phyloP scores from a whole-genome alignment of 2,113 vertebrate genomes.

The Hydrochoerus hydrochaeris region DNA sequence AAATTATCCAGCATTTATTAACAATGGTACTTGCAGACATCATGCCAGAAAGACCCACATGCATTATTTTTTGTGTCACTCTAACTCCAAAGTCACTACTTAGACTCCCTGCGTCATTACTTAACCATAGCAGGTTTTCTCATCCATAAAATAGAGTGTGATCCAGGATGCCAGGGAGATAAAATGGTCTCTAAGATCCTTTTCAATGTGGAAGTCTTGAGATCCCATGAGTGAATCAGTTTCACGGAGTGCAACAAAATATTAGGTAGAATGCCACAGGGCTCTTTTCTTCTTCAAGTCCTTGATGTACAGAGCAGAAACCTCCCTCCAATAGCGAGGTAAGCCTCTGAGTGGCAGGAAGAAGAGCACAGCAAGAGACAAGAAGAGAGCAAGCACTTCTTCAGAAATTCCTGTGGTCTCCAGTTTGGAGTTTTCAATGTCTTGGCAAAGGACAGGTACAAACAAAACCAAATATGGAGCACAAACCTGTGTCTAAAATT shows the following conservation, averaged over 20 bases:
- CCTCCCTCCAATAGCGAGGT: not conserved
- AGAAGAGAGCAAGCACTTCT: not conserved
- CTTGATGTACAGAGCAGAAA: not conserved
- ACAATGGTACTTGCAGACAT: not conserved
- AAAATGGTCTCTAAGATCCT: not conserved
- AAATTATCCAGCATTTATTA: not conserved
- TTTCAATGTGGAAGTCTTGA: conserved; percentile 27
- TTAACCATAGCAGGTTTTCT: not conserved
- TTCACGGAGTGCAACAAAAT: not conserved
- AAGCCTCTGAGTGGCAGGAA: not conserved
- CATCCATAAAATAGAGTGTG: not conserved
- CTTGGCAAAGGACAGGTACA: not conserved
- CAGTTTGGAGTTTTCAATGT: not conserved
- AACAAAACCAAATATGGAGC: not conserved
- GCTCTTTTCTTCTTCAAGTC: not conserved
- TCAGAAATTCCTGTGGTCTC: not conserved
- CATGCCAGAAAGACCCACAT: not conserved
- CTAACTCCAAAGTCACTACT: not conserved
- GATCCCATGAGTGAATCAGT: not conserved
- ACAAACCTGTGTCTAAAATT: not conserved
- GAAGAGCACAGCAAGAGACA: not conserved
- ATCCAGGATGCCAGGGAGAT: not conserved
- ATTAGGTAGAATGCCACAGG: not conserved
- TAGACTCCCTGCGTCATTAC: not conserved
- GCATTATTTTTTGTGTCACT: not conserved